phyloP scores from a whole-genome alignment of 2,797 vertebrate species.

The Brotula barbata region DNA sequence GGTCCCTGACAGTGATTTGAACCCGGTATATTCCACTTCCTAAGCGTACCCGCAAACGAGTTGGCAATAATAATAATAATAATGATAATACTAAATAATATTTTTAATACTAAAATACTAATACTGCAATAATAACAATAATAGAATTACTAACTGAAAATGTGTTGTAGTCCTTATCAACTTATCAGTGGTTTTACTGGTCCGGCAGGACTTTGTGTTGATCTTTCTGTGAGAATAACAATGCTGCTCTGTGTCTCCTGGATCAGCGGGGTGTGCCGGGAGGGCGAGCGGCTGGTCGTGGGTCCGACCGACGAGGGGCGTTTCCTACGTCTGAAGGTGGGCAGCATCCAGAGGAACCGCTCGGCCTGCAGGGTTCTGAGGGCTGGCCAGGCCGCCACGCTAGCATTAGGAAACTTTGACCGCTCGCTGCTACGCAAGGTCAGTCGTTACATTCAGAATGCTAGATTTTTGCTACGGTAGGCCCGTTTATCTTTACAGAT shows the following conservation, averaged over 20 bases:
- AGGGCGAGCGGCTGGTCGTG: conserved; percentile 93
- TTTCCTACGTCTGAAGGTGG: conserved; percentile 91
- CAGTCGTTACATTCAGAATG: conserved; percentile 36
- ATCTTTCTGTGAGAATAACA: not conserved
- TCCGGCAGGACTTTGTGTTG: too few relatives aligned
- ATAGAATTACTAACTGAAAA: too few relatives aligned
- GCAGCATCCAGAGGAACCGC: conserved; percentile 97
- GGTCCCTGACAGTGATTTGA: too few relatives aligned
- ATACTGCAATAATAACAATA: too few relatives aligned
- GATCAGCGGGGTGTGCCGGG: conserved; percentile 91
- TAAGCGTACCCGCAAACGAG: too few relatives aligned
- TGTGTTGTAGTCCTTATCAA: too few relatives aligned
- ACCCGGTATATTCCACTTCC: too few relatives aligned
- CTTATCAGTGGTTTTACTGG: too few relatives aligned
- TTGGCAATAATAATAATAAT: too few relatives aligned
- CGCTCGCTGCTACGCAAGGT: conserved; percentile 95
- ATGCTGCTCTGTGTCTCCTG: not conserved
- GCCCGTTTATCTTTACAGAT: not conserved
- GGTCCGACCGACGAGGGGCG: conserved; percentile 91
- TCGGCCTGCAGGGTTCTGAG: conserved; percentile 91
- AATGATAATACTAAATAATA: too few relatives aligned
- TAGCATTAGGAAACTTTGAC: conserved; percentile 91
- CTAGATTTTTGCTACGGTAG: not conserved
- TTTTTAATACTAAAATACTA: too few relatives aligned
- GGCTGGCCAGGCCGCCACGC: conserved; percentile 93